These are phyloP conservation scores for Empis livida DNA, from an alignment of 2,888 invertebrate genomes.

Conservation along the genomic window DNA sequence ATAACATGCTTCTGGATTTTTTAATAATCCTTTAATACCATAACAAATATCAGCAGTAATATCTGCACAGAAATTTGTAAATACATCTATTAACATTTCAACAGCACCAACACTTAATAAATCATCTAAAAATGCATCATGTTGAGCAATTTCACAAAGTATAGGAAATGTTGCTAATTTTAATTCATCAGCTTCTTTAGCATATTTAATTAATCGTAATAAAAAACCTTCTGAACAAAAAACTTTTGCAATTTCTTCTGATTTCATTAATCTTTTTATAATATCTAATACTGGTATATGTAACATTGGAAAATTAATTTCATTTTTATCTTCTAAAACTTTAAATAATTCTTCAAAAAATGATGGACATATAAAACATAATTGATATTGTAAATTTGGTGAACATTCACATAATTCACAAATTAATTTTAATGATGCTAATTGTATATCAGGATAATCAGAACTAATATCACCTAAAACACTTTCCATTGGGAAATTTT, in stretches of 20 bases:
- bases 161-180: conserved; percentile 1
- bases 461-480: conserved; percentile 1
- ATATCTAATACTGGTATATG: conserved; percentile 2
- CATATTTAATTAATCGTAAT: conserved; percentile 1
- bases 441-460: conserved; percentile 3
- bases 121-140: background rate
- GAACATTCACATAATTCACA: background rate
- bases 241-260: background rate
- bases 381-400: conserved; percentile 1
- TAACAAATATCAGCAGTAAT: background rate
- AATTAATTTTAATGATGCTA: background rate
- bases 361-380: background rate
- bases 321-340: conserved; percentile 5
- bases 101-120: background rate
- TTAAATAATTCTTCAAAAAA: conserved; percentile 10
- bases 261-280: conserved; percentile 2
- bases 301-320: background rate
- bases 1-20: conserved; percentile 10
- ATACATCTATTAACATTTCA: background rate
- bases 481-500: conserved; percentile 6
- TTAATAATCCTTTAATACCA: conserved; percentile 22
- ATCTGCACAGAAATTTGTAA: background rate
- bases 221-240: conserved; percentile 4
- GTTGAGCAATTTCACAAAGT: conserved; percentile 1
- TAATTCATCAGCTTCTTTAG: background rate